Percentiles rank a stretch among this genome's conserved stretches.
phyloP scores from a whole-genome alignment of 2,888 invertebrate genomes.

The Eumerus sabulonum region DNA sequence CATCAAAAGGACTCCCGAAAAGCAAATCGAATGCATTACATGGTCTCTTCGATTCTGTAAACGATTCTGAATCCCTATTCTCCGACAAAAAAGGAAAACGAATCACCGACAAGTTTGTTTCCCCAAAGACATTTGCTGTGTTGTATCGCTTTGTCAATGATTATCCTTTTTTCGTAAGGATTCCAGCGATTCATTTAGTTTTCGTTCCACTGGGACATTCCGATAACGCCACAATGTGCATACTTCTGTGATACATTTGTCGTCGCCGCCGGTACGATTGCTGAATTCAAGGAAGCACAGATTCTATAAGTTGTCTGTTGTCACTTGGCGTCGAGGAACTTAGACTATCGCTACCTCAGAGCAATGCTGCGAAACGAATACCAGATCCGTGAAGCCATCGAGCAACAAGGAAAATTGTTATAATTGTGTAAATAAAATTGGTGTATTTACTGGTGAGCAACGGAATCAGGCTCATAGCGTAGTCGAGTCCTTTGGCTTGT shows the following conservation, averaged over 20 bases:
- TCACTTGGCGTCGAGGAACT: slow-evolving; percentile 20
- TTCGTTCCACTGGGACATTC: slow-evolving; percentile 14
- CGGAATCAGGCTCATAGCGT: not conserved
- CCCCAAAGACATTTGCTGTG: slow-evolving; percentile 28
- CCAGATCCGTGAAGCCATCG: slow-evolving; percentile 10
- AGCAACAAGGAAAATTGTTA: slow-evolving; percentile 27
- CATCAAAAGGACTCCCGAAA: slow-evolving; percentile 21
- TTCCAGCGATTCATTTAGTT: slow-evolving; percentile 27
- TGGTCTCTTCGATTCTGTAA: not conserved
- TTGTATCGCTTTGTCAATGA: slow-evolving; percentile 30
- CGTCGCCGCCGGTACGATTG: not conserved
- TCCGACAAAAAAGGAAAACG: slow-evolving; percentile 2
- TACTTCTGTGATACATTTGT: slow-evolving; percentile 5
- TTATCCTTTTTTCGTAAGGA: slow-evolving; percentile 22
- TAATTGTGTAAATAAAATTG: slow-evolving; percentile 41
- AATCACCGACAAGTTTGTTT: slow-evolving; percentile 19
- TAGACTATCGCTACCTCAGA: not conserved
- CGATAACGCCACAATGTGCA: not conserved
- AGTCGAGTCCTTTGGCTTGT: not conserved
- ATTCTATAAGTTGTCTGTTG: slow-evolving; percentile 11
- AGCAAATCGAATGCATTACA: slow-evolving; percentile 15
- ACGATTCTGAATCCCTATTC: too few species aligned
- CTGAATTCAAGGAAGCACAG: slow-evolving; percentile 5
- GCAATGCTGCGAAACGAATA: not conserved
- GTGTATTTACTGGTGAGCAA: slow-evolving; percentile 26